These are phyloP conservation scores for Atractosteus spatula DNA, from an alignment of 2,113 vertebrate genomes.

Conservation along the genomic window DNA sequence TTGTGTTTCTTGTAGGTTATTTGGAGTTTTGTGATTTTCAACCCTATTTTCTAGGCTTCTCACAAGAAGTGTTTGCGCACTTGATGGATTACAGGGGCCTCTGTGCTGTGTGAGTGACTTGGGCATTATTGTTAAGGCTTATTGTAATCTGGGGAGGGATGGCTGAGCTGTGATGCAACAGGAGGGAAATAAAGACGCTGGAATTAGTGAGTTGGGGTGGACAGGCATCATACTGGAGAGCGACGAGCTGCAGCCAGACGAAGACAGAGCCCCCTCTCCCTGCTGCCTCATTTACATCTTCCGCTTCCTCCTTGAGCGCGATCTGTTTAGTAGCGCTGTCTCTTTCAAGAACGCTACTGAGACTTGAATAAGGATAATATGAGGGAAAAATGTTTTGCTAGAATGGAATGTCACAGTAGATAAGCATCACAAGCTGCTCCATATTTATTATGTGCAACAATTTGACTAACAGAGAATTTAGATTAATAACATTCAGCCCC, in stretches of 20 bases:
- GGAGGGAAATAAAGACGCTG: no score
- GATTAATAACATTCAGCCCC: conserved; percentile 92
- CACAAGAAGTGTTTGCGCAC: neutral
- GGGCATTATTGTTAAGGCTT: no score
- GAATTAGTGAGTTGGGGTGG: no score
- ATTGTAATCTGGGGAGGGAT: no score
- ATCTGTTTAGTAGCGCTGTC: conserved; percentile 70
- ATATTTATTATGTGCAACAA: conserved; percentile 93
- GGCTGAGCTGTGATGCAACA: no score
- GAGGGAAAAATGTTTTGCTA: conserved; percentile 46
- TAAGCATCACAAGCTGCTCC: conserved; percentile 80
- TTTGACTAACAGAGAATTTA: conserved; percentile 95
- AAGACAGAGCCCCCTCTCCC: conserved; percentile 12
- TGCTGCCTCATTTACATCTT: conserved; percentile 27
- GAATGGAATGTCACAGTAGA: conserved; percentile 70
- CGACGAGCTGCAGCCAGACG: neutral
- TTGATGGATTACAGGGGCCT: conserved; percentile 48
- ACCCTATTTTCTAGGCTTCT: no score
- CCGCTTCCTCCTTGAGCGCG: conserved; percentile 34
- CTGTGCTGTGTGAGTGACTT: no score
- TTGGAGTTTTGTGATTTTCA: no score
- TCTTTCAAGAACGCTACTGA: conserved; percentile 60
- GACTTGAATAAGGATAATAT: conserved; percentile 54
- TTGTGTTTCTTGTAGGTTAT: no score
- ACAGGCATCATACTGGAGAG: neutral